Conservation (phyloP, 2,888 invertebrate species). For the Agriopis aurantiaria region DNA sequence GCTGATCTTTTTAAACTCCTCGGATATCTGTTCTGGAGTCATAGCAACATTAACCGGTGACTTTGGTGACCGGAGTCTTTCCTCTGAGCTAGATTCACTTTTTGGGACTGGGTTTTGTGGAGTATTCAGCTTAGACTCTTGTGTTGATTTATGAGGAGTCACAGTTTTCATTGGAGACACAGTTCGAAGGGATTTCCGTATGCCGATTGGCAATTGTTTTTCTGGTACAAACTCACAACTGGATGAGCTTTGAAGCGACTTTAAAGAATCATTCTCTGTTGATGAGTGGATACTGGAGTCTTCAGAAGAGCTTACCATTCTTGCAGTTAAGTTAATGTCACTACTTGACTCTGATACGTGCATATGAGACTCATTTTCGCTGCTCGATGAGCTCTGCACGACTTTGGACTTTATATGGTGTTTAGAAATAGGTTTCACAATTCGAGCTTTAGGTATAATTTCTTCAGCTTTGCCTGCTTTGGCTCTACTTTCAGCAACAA, state of each 20-base stretch:
- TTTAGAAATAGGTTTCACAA: conserved; percentile 41
- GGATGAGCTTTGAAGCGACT: conserved; percentile 48
- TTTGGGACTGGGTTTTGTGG: conserved; percentile 56
- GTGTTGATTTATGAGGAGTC: not conserved
- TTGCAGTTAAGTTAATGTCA: conserved; percentile 6
- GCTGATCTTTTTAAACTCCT: conserved; percentile 71
- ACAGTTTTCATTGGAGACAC: not conserved
- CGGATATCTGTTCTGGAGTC: conserved; percentile 67
- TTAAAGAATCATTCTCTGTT: conserved; percentile 11
- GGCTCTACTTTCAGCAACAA: conserved; percentile 36
- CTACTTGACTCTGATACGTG: conserved; percentile 11
- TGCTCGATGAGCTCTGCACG: conserved; percentile 23
- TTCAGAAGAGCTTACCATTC: conserved; percentile 5
- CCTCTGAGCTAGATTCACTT: conserved; percentile 74
- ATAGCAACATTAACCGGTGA: conserved; percentile 44
- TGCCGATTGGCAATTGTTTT: conserved; percentile 19
- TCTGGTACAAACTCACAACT: conserved; percentile 50
- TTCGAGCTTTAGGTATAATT: conserved; percentile 44
- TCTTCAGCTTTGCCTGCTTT: conserved; percentile 39
- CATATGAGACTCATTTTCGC: conserved; percentile 7
- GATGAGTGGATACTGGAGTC: conserved; percentile 6
- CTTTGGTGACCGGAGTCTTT: conserved; percentile 71
- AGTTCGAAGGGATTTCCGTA: conserved; percentile 43
- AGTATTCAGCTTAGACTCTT: not conserved
- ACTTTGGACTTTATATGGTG: not conserved